phyloP scores from a whole-genome alignment of 2,797 vertebrate species.

The Sebastes jordani region DNA sequence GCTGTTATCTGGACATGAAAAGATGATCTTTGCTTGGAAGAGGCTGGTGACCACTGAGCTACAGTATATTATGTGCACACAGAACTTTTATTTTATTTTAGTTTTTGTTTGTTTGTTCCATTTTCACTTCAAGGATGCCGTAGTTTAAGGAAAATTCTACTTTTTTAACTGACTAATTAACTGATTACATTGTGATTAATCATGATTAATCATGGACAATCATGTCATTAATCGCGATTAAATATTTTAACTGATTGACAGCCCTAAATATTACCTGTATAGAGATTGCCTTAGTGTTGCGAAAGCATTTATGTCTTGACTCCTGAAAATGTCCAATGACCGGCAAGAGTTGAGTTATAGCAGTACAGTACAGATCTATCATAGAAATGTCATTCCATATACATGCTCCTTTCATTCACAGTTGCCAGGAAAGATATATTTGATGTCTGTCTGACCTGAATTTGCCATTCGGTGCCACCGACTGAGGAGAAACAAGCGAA shows the following conservation, averaged over 20 bases:
- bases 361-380: slow-evolving; percentile 5
- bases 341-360: not conserved
- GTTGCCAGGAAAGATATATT: slow-evolving; percentile 14
- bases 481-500: slow-evolving; percentile 25
- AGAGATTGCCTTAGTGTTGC: not conserved
- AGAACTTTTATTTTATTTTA: not conserved
- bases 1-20: not conserved
- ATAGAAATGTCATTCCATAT: slow-evolving; percentile 8
- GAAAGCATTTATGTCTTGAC: not conserved
- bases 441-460: slow-evolving; percentile 47
- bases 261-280: not conserved
- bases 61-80: not conserved
- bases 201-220: too few species aligned
- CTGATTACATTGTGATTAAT: too few species aligned
- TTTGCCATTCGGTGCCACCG: slow-evolving; percentile 19
- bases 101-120: not conserved
- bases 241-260: too few species aligned
- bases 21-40: not conserved
- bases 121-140: not conserved
- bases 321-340: not conserved
- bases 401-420: slow-evolving; percentile 12
- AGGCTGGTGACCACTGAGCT: too few species aligned
- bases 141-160: not conserved
- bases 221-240: too few species aligned
- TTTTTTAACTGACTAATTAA: not conserved